A percentile compares a stretch with the other conserved stretches of the same genome.
phyloP scores from a whole-genome alignment of 2,888 invertebrate species.

The Lasioglossum vierecki region DNA sequence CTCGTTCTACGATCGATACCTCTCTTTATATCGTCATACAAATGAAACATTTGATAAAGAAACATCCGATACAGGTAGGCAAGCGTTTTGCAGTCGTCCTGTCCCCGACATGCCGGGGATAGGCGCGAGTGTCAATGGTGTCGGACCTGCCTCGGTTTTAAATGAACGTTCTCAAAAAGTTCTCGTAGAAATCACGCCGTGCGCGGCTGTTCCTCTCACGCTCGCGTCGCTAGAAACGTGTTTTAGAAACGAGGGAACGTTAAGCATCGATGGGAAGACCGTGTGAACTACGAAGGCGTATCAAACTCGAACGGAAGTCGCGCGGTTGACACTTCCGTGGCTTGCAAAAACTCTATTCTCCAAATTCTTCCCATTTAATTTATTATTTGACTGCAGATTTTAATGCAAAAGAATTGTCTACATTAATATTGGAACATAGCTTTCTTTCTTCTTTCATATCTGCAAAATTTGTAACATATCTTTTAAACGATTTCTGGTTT shows the following conservation, averaged over 20 bases:
- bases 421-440: too few species aligned
- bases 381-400: background rate
- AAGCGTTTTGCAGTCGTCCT: constrained; percentile 62
- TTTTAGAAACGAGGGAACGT: constrained; percentile 52
- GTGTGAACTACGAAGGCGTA: constrained; percentile 53
- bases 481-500: too few species aligned
- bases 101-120: constrained; percentile 11
- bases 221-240: constrained; percentile 26
- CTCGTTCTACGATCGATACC: constrained; percentile 68
- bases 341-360: background rate
- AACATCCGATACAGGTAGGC: constrained; percentile 68
- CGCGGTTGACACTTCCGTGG: background rate
- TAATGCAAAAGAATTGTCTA: background rate
- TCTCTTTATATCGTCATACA: constrained; percentile 63
- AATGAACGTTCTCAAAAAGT: constrained; percentile 62
- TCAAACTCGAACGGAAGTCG: constrained; percentile 29
- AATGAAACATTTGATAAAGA: constrained; percentile 71
- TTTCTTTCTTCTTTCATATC: too few species aligned
- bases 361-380: background rate
- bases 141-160: constrained; percentile 63
- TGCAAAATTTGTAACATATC: too few species aligned
- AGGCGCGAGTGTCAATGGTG: constrained; percentile 45
- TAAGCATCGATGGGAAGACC: constrained; percentile 65
- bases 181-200: constrained; percentile 55
- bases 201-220: constrained; percentile 24